Evolutionary conservation across 2,888 invertebrate species (phyloP), one percentile per base, ranked within the genome.

Genomic region (Platycnemis pennipes): DNA sequence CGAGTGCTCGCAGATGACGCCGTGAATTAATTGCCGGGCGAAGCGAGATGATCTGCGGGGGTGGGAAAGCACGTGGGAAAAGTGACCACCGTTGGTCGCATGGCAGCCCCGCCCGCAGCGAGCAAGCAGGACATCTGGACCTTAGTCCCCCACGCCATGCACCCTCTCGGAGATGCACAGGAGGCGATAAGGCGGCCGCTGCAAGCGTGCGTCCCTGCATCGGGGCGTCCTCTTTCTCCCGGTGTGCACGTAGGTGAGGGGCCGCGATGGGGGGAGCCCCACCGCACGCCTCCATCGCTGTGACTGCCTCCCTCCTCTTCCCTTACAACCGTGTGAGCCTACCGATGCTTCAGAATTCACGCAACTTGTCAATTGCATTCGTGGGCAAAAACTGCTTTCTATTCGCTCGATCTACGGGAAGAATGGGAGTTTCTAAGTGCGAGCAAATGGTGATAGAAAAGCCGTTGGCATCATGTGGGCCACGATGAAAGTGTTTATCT

Each of bases 21-120:
- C 77, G 77, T 77, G 77, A 77, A 77, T 77, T 77, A 77, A 77
- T 77, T 77, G 37, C n/a, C 37, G 77, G 26, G n/a, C 31, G 31
- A 37, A 8, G n/a, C n/a, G 31, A 16, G 77, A 37, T 22, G 77
- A 13, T 2, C 11, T 37, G 77, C 7, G 37, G 49, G 49, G 13
- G 4, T 49, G 49, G 49, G 37, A 11, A 8, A 13, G 77, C 77
- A 77, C 77, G 77, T 37, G 77, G 77, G 31, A 77, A 77, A 37
- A 77, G 77, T 77, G 77, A 37, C 77, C 63, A 37, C 77, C 63
- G 63, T 4, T 22, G 26, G 5, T 37, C 1, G 77, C 77, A 26
- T 77, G 77, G 37, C 63, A 7, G 26, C 3, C 31, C 0, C 5
- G 37, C 13, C 37, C 3, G 8, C 37, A 7, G 63, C 77, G 16